Base-by-base conservation (phyloP, 2,797 vertebrate genomes). In the Pteronotus mesoamericanus region DNA sequence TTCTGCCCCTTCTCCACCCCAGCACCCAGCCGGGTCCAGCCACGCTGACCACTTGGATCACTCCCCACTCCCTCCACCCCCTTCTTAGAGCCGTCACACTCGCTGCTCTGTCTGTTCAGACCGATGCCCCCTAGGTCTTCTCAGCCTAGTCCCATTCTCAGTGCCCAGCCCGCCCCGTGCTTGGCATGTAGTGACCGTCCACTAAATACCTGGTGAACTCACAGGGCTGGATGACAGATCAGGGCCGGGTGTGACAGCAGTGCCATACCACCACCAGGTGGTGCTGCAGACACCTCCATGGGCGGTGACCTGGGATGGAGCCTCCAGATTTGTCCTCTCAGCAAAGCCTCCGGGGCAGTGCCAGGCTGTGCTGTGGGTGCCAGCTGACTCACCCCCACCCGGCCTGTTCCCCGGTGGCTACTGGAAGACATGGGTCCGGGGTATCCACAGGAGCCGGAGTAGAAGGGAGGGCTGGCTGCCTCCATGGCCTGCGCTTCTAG, bases 231-330 rank as follows among this genome's bases (percentile, higher is more conserved):
- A 6, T 1, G 26, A 34, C 71, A 21, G 46, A 21, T 21, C 66
- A 37, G 39, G 74, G 85, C 48, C 2, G 0, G 9, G 10, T 39
- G 78, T 42, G 61, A 32, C 51, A 34, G 22, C 14, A 53, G 34
- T 14, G 57, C 19, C 7, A 0, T 46, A 2, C n/a, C 1, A 59
- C 96, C 97, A 89, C 82, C 18, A 96, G 97, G 92, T 92, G 97
- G 96, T n/a, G 21, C 59, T 94, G 87, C 46, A 89, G 85, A 42
- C 82, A 87, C 44, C 0, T 75, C 55, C 22, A 68, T 69, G 51
- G n/a, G 55, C 19, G 0, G 2, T 86, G 97, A 88, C 90, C 82
- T 92, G 1, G 0, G 1, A 42, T 39, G 32, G 59, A 39, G 79
- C 34, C 46, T 92, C 26, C 66, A 46, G 75, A 29, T 79, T 18